Evolutionary conservation across 2,113 vertebrate species (phyloP).

Genomic region (Lophochroa leadbeateri): DNA sequence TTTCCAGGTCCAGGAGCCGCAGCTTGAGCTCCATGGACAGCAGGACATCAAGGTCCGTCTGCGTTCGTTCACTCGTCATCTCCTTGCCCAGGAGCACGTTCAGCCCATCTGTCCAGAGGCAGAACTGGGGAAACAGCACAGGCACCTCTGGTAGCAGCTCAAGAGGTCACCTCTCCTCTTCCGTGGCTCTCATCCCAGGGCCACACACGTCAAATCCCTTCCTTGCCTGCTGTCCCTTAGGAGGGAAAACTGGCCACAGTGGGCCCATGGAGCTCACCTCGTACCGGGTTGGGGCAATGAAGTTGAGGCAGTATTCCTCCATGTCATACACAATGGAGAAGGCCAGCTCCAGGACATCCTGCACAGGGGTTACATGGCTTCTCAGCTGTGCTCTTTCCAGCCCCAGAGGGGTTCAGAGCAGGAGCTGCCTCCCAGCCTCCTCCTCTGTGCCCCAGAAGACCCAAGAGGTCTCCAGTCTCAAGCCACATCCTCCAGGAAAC

Average conservation of each 20-base stretch:
- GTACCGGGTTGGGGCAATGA: conserved; percentile 87
- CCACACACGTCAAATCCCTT: not conserved
- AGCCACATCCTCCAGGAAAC: not conserved
- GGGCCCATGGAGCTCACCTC: conserved; percentile 80
- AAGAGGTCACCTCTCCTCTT: not conserved
- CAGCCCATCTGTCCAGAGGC: conserved; percentile 94
- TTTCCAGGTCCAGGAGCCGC: conserved; percentile 93
- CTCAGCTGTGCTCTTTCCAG: not conserved
- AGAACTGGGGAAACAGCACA: conserved; percentile 77
- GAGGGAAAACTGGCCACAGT: not conserved
- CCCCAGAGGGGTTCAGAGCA: accelerated
- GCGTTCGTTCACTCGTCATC: conserved; percentile 90
- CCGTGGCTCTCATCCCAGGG: not conserved
- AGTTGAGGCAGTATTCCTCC: conserved; percentile 91
- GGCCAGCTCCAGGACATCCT: conserved; percentile 92
- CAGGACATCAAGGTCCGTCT: conserved; percentile 92
- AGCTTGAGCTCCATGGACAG: conserved; percentile 98
- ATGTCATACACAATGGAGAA: conserved; percentile 91
- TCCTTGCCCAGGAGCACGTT: conserved; percentile 88
- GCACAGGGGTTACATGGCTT: not conserved
- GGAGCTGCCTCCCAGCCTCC: not conserved
- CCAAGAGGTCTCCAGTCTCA: not conserved
- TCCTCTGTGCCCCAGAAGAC: not conserved
- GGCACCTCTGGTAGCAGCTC: not conserved
- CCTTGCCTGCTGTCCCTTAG: not conserved